A percentile compares a stretch with the other conserved stretches of the same genome.
Evolutionary conservation across 1,140 invertebrate genomes (phyloP).

Genomic region (Neomicropteryx cornuta): DNA sequence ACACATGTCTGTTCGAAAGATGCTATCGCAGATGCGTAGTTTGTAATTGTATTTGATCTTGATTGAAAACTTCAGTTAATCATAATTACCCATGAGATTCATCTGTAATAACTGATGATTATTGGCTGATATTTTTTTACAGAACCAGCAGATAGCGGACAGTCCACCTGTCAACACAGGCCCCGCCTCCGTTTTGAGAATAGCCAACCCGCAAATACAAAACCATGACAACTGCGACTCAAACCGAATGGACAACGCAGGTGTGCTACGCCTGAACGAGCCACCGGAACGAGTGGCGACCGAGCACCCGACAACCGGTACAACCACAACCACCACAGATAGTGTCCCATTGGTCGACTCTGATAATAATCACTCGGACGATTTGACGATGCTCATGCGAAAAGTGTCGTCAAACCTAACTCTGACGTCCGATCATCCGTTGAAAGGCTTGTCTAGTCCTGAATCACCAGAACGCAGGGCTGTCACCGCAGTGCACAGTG

Average conservation of each 20-base stretch:
- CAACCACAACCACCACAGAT: background rate
- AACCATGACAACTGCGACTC: constrained; percentile 5
- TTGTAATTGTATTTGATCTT: too few species aligned
- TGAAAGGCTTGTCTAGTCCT: constrained; percentile 15
- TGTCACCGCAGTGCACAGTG: background rate
- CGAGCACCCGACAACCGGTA: background rate
- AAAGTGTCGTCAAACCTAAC: constrained; percentile 12
- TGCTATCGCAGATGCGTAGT: too few species aligned
- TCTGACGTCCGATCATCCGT: constrained; percentile 14
- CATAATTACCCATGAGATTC: too few species aligned
- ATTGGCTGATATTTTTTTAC: too few species aligned
- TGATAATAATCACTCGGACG: background rate
- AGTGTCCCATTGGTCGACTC: background rate
- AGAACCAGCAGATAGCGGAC: too few species aligned
- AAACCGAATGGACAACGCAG: background rate
- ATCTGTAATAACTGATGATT: too few species aligned
- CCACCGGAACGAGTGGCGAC: background rate
- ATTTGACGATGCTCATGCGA: too few species aligned
- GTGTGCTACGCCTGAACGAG: background rate
- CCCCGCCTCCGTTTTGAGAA: too few species aligned
- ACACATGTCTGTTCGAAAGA: too few species aligned
- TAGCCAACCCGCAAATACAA: too few species aligned
- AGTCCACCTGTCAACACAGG: too few species aligned
- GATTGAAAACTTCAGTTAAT: too few species aligned
- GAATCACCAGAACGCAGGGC: constrained; percentile 7